Conservation (phyloP, 2,888 invertebrate genomes). For the Sinohyriopsis cumingii region DNA sequence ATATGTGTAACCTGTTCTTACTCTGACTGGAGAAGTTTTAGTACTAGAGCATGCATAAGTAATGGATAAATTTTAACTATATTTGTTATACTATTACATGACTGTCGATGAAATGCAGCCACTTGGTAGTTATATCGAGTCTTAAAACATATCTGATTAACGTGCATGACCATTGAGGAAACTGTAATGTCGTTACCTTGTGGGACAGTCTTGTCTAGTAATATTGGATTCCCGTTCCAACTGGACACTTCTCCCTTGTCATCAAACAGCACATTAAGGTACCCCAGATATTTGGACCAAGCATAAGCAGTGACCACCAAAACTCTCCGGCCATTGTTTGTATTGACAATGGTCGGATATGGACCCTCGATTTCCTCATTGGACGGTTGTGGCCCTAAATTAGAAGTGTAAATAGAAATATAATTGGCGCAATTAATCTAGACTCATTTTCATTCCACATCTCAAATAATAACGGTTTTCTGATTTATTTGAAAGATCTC, state of each 20-base stretch:
- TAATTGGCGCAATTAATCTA: not conserved
- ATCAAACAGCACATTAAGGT: slow-evolving; percentile 82
- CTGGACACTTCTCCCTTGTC: slow-evolving; percentile 79
- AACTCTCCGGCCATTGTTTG: slow-evolving; percentile 66
- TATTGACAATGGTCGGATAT: slow-evolving; percentile 84
- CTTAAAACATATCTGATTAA: no score
- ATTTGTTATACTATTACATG: no score
- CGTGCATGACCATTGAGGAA: no score
- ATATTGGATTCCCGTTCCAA: slow-evolving; percentile 84
- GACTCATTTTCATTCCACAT: no score
- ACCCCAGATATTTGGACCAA: slow-evolving; percentile 92
- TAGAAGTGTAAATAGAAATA: not conserved
- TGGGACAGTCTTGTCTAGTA: slow-evolving; percentile 79
- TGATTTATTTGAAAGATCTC: no score
- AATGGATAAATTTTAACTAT: no score
- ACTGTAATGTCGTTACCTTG: slow-evolving; percentile 75
- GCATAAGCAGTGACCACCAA: slow-evolving; percentile 91
- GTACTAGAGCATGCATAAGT: no score
- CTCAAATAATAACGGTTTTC: no score
- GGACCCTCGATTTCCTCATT: slow-evolving; percentile 81
- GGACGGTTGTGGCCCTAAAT: slow-evolving; percentile 76
- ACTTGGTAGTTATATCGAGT: no score
- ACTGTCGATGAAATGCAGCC: no score
- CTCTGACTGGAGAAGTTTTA: no score
- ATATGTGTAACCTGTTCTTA: no score